Evolutionary conservation across 2,797 vertebrate species (phyloP), one percentile per base, ranked within the genome.

Genomic region (Oreochromis mossambicus): DNA sequence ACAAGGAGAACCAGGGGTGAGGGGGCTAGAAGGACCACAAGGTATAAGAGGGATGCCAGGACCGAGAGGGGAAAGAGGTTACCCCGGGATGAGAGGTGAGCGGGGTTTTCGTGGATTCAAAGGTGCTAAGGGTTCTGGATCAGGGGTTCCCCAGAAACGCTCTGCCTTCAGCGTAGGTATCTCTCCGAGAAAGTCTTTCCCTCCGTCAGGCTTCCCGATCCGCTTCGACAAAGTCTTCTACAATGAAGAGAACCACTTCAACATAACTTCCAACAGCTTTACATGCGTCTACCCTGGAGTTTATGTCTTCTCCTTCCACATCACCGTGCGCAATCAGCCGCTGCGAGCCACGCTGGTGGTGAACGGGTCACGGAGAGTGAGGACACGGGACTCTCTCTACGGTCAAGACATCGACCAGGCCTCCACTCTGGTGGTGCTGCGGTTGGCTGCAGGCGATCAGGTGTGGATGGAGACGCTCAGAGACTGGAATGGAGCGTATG

Each of bases 321-420:
- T 99, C 89, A 99, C 98, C 0, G 98, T 99, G 26, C 97, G 97
- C 38, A 98, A 97, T 38, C 96, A 98, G 3, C 98, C 99, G 0
- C 96, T 98, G 2, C 95, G 96, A 0, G 96, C 99, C 84, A 97
- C 97, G 48, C 95, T 99, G 2, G 96, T 99, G 2, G 97, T 98
- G 26, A 96, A 97, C 7, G 97, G 97, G 51, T 96, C 94, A 55
- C 97, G 97, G 56, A 96, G 95, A 78, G 95, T 98, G 78, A 97
- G 96, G 85, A 97, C 97, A 34, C 95, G 98, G 13, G 98, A 99
- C 94, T 98, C 98, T 0, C 95, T 99, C 29, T 97, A 98, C 0
- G 97, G 98, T 8, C 98, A 99, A 86, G 98, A 99, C 91, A 98
- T 98, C 9, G 98, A 99, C 94, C 98, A 99, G 93, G 97, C 98